Conservation (phyloP, 2,888 invertebrate species). For the Ectemnius continuus region DNA sequence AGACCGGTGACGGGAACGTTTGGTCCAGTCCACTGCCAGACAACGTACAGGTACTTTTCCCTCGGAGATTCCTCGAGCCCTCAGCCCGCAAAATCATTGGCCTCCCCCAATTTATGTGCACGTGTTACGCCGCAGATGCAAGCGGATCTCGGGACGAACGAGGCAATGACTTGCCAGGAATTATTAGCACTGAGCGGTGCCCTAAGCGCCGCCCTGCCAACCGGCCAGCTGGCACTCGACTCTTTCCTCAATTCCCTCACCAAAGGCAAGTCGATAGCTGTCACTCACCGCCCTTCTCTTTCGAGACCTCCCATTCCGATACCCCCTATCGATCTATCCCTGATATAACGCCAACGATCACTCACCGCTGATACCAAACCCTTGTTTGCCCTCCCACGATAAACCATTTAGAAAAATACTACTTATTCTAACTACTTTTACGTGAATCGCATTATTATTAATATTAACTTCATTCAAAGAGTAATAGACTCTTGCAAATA, state of each 20-base stretch:
- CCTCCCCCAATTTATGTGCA: slow-evolving; percentile 12
- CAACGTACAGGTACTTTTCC: slow-evolving; percentile 67
- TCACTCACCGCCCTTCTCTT: no score
- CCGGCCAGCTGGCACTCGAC: slow-evolving; percentile 90
- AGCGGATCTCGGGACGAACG: slow-evolving; percentile 81
- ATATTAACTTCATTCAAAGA: no score
- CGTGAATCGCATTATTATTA: no score
- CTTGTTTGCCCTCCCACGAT: neutral
- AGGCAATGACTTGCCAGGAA: slow-evolving; percentile 92
- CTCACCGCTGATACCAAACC: neutral
- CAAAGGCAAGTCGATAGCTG: slow-evolving; percentile 81
- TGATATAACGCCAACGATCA: neutral
- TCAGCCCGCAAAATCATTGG: neutral
- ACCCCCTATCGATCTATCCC: neutral
- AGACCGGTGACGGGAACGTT: slow-evolving; percentile 87
- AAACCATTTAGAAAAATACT: no score
- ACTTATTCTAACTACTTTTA: no score
- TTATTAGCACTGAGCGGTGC: slow-evolving; percentile 94
- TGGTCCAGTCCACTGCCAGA: slow-evolving; percentile 79
- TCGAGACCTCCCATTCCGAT: no score
- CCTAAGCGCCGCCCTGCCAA: slow-evolving; percentile 93
- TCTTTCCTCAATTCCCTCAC: slow-evolving; percentile 90
- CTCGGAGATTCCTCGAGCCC: neutral
- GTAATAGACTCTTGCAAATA: no score
- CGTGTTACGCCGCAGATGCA: slow-evolving; percentile 60